Evolutionary conservation across 2,797 vertebrate species (phyloP).

Genomic region (Sebastes trivittatus): DNA sequence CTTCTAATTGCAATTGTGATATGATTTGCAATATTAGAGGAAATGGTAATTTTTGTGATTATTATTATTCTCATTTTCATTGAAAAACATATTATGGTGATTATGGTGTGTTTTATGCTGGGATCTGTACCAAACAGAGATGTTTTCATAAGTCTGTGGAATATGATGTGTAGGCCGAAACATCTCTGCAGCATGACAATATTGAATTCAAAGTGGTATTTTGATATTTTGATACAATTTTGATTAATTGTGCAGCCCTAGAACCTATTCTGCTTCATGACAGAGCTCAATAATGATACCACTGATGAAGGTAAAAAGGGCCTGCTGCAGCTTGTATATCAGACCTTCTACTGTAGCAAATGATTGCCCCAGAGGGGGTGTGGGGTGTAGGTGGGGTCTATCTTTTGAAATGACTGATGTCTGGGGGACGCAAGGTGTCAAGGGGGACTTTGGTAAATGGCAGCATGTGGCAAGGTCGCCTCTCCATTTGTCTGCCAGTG

Average conservation of each 20-base stretch:
- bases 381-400: conserved; percentile 47
- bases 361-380: conserved; percentile 40
- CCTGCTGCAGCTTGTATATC: conserved; percentile 18
- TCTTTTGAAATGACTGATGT: conserved; percentile 76
- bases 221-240: no score
- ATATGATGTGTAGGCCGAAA: no score
- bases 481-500: conserved; percentile 79
- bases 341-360: conserved; percentile 33
- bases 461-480: conserved; percentile 77
- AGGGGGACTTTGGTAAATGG: conserved; percentile 77
- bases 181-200: no score
- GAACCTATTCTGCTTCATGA: neutral
- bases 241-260: neutral
- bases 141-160: no score
- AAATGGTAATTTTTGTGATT: neutral
- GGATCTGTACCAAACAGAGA: neutral
- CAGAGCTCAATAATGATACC: neutral
- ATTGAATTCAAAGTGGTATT: no score
- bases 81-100: neutral
- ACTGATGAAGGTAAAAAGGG: conserved; percentile 26
- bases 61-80: neutral
- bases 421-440: conserved; percentile 61
- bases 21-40: neutral
- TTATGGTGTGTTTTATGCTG: neutral
- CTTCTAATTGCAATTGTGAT: neutral